Base-by-base conservation (phyloP, 2,888 invertebrate species). In the Drosophila greeni region DNA sequence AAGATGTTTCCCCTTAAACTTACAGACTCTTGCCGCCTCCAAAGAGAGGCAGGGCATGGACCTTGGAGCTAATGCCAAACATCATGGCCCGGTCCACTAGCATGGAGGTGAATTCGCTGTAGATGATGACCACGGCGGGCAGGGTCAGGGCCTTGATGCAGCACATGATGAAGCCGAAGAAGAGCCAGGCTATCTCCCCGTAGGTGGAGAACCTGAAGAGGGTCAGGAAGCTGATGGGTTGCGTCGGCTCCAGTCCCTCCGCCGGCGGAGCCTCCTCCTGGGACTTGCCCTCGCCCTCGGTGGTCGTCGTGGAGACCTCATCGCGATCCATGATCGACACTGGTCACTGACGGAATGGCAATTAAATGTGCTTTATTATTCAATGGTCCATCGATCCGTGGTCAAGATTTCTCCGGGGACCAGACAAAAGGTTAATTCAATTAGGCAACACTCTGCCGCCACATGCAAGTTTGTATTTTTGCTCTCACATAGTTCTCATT, bases 31-130 rank as follows among this genome's bases (percentile, higher is more conserved):
- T 89, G 31, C 93, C 93, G 24, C 93, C 93, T 11, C 93, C 93
- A 71, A 93, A 92, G 81, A 91, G 86, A 2, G 90, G 87, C 71
- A 93, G 87, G 24, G 92, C 90, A 59, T 90, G 84, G 0, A 92
- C 92, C n/a, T 88, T 86, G 0, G 91, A 90, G 33, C 92, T 92
- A 3, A 91, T 91, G 16, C 91, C 92, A 14, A 86, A 88, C 84
- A 89, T 89, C 74, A 91, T 89, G 12, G 92, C 92, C 16, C 93
- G 90, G 88, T 93, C 93, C 73, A 94, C 92, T 75, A 94, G 89
- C 72, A 94, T 89, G 20, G 93, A 90, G 0, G 93, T 92, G 85
- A 94, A 92, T 87, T 94, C 93, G 83, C 94, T 94, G 86, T 94
- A 94, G 42, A 93, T 89, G 73, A 94, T 92, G 31, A 93, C 91